These are phyloP conservation scores for Cichlasoma orientale DNA, from an alignment of 2,797 vertebrate species.

Conservation along the genomic window DNA sequence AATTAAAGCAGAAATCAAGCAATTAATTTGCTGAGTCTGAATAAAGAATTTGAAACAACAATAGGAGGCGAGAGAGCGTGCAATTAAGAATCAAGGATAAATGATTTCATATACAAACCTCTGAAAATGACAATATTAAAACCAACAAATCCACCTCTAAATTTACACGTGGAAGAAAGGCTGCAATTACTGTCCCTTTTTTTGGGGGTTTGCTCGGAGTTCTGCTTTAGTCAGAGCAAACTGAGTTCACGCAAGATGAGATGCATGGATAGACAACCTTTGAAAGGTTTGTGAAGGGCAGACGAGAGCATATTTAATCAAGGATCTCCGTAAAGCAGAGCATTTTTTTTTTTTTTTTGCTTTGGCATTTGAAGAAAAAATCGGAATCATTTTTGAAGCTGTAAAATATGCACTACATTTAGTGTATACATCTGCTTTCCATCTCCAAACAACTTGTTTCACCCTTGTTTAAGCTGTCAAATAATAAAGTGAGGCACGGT, in stretches of 20 bases:
- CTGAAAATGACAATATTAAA: slow-evolving; percentile 17
- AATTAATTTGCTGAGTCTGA: slow-evolving; percentile 8
- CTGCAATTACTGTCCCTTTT: slow-evolving; percentile 23
- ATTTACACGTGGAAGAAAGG: slow-evolving; percentile 1
- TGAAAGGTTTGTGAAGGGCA: slow-evolving; percentile 41
- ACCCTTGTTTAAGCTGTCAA: slow-evolving; percentile 19
- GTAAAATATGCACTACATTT: not conserved
- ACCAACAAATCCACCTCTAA: not conserved
- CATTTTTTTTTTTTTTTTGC: not conserved
- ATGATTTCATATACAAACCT: not conserved
- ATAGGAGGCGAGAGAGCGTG: not conserved
- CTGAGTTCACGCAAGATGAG: slow-evolving; percentile 37
- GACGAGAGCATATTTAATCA: slow-evolving; percentile 9
- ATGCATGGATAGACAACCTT: slow-evolving; percentile 53
- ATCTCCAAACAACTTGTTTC: slow-evolving; percentile 19
- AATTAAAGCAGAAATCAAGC: slow-evolving; percentile 19
- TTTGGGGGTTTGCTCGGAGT: slow-evolving; percentile 3
- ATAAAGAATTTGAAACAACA: slow-evolving; percentile 4
- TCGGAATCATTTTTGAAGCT: not conserved
- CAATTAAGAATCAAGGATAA: not conserved
- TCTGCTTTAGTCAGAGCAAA: slow-evolving; percentile 23
- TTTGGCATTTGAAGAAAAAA: not conserved
- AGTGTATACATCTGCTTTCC: not conserved
- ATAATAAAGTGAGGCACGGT: not conserved
- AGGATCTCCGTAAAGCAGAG: slow-evolving; percentile 11